A percentile compares a stretch with the other conserved stretches of the same genome.
Conservation (phyloP, 2,113 vertebrate genomes). For the Polyodon spathula region DNA sequence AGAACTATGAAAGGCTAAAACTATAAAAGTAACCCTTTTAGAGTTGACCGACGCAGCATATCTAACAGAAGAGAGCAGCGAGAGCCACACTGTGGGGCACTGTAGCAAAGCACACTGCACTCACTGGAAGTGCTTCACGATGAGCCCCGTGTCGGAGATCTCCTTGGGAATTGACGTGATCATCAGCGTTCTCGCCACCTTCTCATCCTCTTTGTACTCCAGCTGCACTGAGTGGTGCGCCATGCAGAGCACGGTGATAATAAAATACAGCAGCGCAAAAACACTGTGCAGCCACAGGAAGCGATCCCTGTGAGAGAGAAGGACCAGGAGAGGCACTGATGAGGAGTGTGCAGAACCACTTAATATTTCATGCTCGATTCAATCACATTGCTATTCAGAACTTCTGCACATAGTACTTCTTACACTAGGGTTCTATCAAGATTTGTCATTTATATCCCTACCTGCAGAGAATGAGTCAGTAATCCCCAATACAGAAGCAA, state of each 20-base stretch:
- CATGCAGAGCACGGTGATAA: constrained; percentile 79
- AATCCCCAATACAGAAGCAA: too few relatives aligned
- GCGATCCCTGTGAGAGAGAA: constrained; percentile 57
- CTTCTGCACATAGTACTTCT: neutral
- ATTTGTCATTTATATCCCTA: too few relatives aligned
- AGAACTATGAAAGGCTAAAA: too few relatives aligned
- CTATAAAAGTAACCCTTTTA: too few relatives aligned
- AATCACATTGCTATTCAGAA: neutral
- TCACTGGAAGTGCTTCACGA: constrained; percentile 95
- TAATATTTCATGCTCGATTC: neutral
- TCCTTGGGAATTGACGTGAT: constrained; percentile 81
- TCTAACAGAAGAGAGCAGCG: neutral
- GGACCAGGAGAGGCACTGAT: constrained; percentile 4
- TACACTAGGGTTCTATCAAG: too few relatives aligned
- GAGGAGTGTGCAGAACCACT: neutral
- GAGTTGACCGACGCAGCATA: too few relatives aligned
- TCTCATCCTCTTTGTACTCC: constrained; percentile 74
- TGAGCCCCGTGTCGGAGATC: constrained; percentile 79
- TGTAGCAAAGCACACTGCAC: constrained; percentile 19
- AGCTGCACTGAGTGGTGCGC: constrained; percentile 75
- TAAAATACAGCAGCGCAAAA: constrained; percentile 83
- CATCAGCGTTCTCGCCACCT: constrained; percentile 86
- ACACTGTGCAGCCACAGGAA: constrained; percentile 87
- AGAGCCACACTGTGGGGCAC: neutral
- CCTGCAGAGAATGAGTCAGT: too few relatives aligned